Evolutionary conservation across 2,113 vertebrate species (phyloP).

Genomic region (Glaucidium brasilianum): DNA sequence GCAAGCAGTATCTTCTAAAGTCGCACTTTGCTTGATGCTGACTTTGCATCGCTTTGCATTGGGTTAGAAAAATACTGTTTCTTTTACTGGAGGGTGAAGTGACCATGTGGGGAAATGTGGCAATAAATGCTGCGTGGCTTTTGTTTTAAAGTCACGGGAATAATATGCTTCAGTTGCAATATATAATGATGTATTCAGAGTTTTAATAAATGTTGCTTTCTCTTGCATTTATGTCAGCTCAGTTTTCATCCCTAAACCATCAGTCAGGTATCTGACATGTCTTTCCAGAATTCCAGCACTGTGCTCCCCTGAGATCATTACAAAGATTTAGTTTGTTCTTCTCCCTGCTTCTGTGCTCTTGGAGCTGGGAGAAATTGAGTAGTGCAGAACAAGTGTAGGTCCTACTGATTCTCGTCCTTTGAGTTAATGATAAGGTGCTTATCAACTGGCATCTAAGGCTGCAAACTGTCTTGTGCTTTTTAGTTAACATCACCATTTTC

Average conservation of each 20-base stretch:
- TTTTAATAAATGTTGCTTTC: background rate
- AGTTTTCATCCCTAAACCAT: background rate
- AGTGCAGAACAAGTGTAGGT: background rate
- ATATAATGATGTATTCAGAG: background rate
- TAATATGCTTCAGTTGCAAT: background rate
- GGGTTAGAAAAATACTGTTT: background rate
- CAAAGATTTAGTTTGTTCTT: background rate
- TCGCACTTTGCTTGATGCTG: background rate
- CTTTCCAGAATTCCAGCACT: background rate
- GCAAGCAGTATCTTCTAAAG: background rate
- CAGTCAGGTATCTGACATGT: background rate
- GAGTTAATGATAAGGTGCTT: background rate
- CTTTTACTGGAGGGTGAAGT: background rate
- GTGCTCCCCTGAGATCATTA: background rate
- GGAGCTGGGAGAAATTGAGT: background rate
- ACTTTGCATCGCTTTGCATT: background rate
- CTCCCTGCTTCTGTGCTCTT: background rate
- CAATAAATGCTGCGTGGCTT: background rate
- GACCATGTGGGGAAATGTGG: background rate
- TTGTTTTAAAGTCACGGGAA: background rate
- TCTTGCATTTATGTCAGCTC: background rate
- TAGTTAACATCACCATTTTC: background rate
- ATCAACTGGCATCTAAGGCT: background rate
- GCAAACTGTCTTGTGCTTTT: background rate
- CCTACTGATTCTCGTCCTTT: background rate